phyloP scores from a whole-genome alignment of 2,888 invertebrate species.

The Rhamnusium bicolor region DNA sequence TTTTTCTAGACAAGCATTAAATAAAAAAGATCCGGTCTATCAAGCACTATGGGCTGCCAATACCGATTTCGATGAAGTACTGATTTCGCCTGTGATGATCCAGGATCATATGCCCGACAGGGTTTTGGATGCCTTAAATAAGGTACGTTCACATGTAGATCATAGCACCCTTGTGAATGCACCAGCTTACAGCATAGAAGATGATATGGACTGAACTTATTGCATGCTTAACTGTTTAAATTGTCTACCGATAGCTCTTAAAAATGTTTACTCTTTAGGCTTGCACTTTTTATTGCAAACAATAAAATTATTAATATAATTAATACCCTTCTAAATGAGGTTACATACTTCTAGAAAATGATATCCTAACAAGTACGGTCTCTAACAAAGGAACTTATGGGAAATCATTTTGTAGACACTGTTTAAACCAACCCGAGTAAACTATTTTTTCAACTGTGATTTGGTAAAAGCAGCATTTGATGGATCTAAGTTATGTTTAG shows the following conservation, averaged over 20 bases:
- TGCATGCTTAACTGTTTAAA: slow-evolving; percentile 41
- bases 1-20: slow-evolving; percentile 76
- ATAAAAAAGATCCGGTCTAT: slow-evolving; percentile 85
- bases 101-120: slow-evolving; percentile 94
- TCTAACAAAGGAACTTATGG: no score
- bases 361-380: no score
- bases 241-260: background rate
- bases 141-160: slow-evolving; percentile 75
- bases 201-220: slow-evolving; percentile 52
- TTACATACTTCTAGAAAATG: background rate
- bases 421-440: no score
- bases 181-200: slow-evolving; percentile 43
- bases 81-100: slow-evolving; percentile 91
- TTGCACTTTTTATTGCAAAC: background rate
- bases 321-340: background rate
- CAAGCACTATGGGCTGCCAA: slow-evolving; percentile 91
- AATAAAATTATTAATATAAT: background rate
- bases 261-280: background rate
- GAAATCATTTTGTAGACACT: no score
- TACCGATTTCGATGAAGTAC: slow-evolving; percentile 88
- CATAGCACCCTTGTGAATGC: slow-evolving; percentile 36
- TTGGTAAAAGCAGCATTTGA: no score
- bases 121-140: slow-evolving; percentile 86
- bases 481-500: no score
- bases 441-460: no score